Conservation (phyloP, 2,113 vertebrate genomes). For the Nyctibius bracteatus region DNA sequence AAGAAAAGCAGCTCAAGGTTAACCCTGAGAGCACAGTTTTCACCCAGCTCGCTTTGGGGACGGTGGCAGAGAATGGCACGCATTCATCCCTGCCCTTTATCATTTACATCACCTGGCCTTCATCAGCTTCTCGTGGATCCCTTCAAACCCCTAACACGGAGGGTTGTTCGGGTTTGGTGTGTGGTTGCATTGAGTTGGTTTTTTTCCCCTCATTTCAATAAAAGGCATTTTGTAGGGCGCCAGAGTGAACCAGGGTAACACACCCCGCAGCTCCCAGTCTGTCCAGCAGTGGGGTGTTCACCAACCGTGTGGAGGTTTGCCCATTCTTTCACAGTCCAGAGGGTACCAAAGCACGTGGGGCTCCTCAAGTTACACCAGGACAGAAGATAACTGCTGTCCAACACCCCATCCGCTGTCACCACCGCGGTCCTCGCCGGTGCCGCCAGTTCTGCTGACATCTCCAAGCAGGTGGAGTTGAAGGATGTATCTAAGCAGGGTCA, state of each 20-base stretch:
- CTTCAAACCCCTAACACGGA: background rate
- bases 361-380: background rate
- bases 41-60: constrained; percentile 29
- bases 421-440: accelerated
- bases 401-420: accelerated
- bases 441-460: background rate
- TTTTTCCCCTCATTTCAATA: background rate
- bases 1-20: constrained; percentile 32
- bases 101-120: constrained; percentile 41
- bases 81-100: constrained; percentile 25
- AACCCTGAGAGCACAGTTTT: background rate
- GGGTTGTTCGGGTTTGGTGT: background rate
- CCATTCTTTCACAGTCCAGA: too few species aligned
- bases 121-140: background rate
- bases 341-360: background rate
- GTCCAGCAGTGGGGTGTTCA: background rate
- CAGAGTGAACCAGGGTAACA: background rate
- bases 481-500: accelerated
- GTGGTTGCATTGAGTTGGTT: background rate
- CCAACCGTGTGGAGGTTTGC: too few species aligned
- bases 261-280: background rate
- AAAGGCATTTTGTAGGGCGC: background rate
- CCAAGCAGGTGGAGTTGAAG: accelerated
- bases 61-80: background rate
- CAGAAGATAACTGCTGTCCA: background rate